These are phyloP conservation scores for Sinella curviseta DNA, from an alignment of 1,140 invertebrate genomes.

Conservation along the genomic window DNA sequence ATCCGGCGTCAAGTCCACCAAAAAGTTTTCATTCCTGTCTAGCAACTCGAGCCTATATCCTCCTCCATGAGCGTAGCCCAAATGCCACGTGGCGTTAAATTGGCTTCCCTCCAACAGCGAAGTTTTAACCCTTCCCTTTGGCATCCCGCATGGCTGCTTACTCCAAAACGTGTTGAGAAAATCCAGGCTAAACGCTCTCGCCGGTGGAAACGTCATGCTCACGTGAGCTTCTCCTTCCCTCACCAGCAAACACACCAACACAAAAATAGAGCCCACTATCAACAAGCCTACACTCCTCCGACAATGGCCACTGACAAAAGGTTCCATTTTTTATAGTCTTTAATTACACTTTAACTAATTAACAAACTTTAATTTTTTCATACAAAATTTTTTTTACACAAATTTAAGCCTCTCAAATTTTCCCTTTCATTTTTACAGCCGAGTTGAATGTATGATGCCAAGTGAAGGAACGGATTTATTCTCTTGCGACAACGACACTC, in stretches of 20 bases:
- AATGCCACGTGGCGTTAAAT: conserved; percentile 89
- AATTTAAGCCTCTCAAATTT: neutral
- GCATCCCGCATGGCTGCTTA: conserved; percentile 88
- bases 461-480: neutral
- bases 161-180: conserved; percentile 89
- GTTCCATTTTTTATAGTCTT: too few relatives aligned
- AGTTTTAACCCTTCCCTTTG: conserved; percentile 79
- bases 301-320: too few relatives aligned
- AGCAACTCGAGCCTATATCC: conserved; percentile 82
- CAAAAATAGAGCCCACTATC: neutral
- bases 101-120: conserved; percentile 74
- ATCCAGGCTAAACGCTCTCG: conserved; percentile 82
- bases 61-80: conserved; percentile 89
- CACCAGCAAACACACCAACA: neutral
- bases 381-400: too few relatives aligned
- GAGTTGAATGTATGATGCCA: neutral
- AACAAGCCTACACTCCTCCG: neutral
- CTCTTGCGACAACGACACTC: neutral
- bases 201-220: conserved; percentile 77
- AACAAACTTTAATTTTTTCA: too few relatives aligned
- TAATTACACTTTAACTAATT: too few relatives aligned
- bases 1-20: conserved; percentile 79
- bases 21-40: conserved; percentile 73
- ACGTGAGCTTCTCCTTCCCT: conserved; percentile 62
- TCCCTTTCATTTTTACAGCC: neutral